Percentiles rank a stretch among this genome's conserved stretches.
Conservation (phyloP, 2,888 invertebrate species). For the Dynastes hyllus region DNA sequence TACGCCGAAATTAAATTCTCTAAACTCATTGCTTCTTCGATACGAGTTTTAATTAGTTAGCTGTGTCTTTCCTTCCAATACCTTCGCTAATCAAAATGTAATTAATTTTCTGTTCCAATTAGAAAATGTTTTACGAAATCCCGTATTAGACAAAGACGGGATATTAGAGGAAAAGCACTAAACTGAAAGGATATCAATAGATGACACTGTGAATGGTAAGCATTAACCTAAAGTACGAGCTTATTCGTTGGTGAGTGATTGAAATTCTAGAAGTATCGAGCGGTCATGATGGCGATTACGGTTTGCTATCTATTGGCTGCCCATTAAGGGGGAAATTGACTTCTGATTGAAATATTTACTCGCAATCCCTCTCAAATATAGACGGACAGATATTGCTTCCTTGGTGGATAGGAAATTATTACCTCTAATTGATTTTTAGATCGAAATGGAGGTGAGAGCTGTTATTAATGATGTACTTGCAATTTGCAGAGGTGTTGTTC, state of each 20-base stretch:
- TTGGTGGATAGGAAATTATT: too few relatives aligned
- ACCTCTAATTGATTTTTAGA: too few relatives aligned
- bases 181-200: neutral
- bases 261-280: neutral
- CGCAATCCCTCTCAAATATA: neutral
- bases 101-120: slow-evolving; percentile 21
- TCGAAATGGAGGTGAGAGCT: too few relatives aligned
- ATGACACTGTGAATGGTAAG: too few relatives aligned
- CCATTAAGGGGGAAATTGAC: slow-evolving; percentile 18
- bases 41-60: slow-evolving; percentile 3
- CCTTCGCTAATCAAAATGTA: slow-evolving; percentile 2
- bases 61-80: neutral
- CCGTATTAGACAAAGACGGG: neutral
- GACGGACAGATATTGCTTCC: neutral
- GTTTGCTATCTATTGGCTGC: neutral
- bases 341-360: slow-evolving; percentile 9
- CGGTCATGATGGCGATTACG: neutral
- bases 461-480: too few relatives aligned
- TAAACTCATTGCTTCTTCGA: neutral
- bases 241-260: neutral
- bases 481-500: too few relatives aligned
- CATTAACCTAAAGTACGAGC: neutral
- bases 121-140: too few relatives aligned
- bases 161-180: too few relatives aligned
- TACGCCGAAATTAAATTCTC: neutral